Evolutionary conservation across 2,797 vertebrate species (phyloP), one percentile per base, ranked within the genome.

Genomic region (Acipenser transmontanus): DNA sequence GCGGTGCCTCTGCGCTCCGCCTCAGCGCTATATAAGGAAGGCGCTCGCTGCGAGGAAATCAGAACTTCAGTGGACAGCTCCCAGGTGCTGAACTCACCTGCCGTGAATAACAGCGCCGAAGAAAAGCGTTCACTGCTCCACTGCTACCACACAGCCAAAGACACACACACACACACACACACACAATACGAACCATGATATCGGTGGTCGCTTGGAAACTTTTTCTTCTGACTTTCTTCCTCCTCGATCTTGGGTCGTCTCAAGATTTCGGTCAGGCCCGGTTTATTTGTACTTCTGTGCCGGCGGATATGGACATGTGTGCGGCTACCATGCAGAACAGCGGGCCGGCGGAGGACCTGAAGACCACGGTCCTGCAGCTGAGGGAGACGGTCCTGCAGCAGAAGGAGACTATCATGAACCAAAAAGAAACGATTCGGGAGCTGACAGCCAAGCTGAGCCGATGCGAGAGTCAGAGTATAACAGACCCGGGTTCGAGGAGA

Each of bases 241-340:
- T 82, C 59, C 69, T 77, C 71, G 71, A 81, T 34, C 34, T 34
- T 71, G 77, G 88, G 66, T 78, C 83, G 60, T 86, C 88, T 48
- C 94, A 94, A 83, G 87, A 94, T 81, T 89, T 94, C 73, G 93
- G 91, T 73, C 95, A 93, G 83, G 95, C 94, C 59, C 94, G 96
- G 71, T 98, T 98, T 78, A 89, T 98, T 79, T 98, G 96, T 90
- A 97, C 95, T 75, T 98, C 96, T 67, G 94, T 98, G 78, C 96
- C 96, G 11, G 90, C 92, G 87, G 95, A 97, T 83, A 88, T 93
- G 88, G 95, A 98, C 87, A 71, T 97, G 91, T 98, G 96, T 82
- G 84, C 93, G 1, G 93, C 94, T 49, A 82, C 93, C 6, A 93
- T 93, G 87, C 92, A 93, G 81, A 91, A 91, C 77, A 88, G 86